Base-by-base conservation (phyloP, 64 coral and sea anemone genomes). In the Pocillopora damicornis region DNA sequence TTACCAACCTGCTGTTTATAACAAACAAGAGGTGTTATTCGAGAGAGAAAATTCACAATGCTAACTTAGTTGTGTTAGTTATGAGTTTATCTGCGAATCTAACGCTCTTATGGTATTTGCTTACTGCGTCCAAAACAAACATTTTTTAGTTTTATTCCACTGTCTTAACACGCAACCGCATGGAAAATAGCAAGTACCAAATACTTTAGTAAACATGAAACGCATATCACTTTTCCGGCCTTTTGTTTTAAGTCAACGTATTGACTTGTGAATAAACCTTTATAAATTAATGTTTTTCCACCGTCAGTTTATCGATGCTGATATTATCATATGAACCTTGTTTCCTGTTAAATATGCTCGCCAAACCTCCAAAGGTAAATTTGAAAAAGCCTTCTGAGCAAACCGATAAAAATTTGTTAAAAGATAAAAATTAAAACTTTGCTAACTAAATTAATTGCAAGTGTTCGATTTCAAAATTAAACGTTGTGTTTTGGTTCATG, bases 251-350 rank as follows among this genome's bases (percentile, higher is more conserved):
- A 58, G 65, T 85, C 65, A 85, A 85, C 81, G 71, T 26, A 72
- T 85, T 65, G 42, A 67, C 81, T 57, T 42, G 58, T 85, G n/a
- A 25, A 85, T 51, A 72, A 58, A 85, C 38, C 45, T 57, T 15
- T 71, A 56, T 51, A 72, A 85, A 85, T 72, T 85, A 85, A 85
- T 85, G 65, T 85, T 85, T 83, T 85, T 85, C 81, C 61, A 72
- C 22, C 20, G 37, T 85, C 18, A 20, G 63, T 58, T 83, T 83
- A 67, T 63, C 36, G 61, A 68, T 65, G 15, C 62, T 67, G 12
- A 63, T 66, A 38, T 72, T 73, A 38, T 85, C 26, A 58, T 58
- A 73, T 56, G 37, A 6, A 51, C 7, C 68, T 65, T 56, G 63
- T 85, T 67, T 61, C 36, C 56, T 85, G 36, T 85, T 71, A 73